Percentiles rank a stretch among this genome's conserved stretches.
Conservation (phyloP, 2,113 vertebrate species). For the Rhinopomastus cyanomelas region DNA sequence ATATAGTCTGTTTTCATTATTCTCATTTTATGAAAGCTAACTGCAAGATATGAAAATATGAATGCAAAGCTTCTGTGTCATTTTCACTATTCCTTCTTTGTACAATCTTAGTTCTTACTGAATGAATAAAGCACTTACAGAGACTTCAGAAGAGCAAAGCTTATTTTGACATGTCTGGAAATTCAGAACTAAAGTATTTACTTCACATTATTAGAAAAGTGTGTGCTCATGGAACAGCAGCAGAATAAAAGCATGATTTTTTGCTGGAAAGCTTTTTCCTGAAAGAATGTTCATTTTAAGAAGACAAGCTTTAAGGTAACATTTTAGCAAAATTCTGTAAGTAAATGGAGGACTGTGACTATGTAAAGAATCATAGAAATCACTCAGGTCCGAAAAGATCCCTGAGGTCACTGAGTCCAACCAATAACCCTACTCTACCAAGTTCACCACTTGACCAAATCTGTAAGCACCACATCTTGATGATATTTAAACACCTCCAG, state of each 20-base stretch:
- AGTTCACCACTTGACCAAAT: too few relatives aligned
- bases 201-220: background rate
- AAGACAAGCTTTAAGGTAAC: background rate
- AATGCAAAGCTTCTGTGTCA: background rate
- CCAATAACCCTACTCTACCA: too few relatives aligned
- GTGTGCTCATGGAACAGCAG: background rate
- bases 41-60: background rate
- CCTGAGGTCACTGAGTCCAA: too few relatives aligned
- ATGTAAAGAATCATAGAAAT: background rate
- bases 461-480: too few relatives aligned
- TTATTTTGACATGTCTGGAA: background rate
- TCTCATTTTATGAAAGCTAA: background rate
- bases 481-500: too few relatives aligned
- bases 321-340: background rate
- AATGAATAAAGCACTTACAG: background rate
- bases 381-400: too few relatives aligned
- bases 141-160: background rate
- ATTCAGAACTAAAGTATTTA: background rate
- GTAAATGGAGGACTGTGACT: background rate
- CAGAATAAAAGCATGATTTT: background rate
- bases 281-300: background rate
- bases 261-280: background rate
- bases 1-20: background rate
- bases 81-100: background rate
- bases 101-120: background rate